A percentile compares a stretch with the other conserved stretches of the same genome.
phyloP scores from a whole-genome alignment of 1,140 invertebrate genomes.

The Idris sp. region DNA sequence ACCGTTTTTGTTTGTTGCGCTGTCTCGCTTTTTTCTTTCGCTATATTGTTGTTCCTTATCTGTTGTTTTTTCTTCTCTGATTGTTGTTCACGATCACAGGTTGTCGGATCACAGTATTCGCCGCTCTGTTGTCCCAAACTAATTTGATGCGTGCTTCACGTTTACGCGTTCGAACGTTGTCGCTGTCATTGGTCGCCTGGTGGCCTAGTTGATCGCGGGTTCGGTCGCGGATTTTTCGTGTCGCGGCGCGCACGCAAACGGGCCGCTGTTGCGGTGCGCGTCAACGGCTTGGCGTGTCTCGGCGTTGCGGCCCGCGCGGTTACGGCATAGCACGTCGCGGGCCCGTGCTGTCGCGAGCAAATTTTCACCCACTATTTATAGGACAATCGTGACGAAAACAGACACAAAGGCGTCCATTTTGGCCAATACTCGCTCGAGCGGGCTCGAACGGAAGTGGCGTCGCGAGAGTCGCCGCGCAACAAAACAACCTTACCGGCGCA shows the following conservation, averaged over 20 bases:
- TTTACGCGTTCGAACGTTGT: neutral
- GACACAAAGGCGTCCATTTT: conserved; percentile 80
- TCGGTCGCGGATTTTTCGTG: conserved; percentile 61
- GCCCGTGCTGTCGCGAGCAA: conserved; percentile 58
- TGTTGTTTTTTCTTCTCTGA: no score
- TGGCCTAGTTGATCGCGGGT: conserved; percentile 75
- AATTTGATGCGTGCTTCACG: no score
- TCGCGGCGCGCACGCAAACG: conserved; percentile 7
- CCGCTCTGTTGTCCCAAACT: neutral
- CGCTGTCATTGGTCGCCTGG: conserved; percentile 71
- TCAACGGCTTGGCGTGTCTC: conserved; percentile 38
- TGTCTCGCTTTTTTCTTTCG: no score
- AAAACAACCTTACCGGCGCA: conserved; percentile 69
- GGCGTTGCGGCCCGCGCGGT: conserved; percentile 61
- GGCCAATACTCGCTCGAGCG: conserved; percentile 69
- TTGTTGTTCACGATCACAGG: no score
- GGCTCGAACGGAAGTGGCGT: conserved; percentile 77
- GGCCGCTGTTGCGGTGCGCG: conserved; percentile 14
- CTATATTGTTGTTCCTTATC: no score
- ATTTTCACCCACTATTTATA: conserved; percentile 74
- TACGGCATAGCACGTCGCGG: conserved; percentile 67
- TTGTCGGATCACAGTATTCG: neutral
- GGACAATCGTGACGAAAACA: conserved; percentile 76
- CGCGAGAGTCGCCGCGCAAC: conserved; percentile 67
- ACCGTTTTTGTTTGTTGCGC: no score